These are phyloP conservation scores for Eleginops maclovinus DNA, from an alignment of 2,113 vertebrate genomes.

Conservation along the genomic window DNA sequence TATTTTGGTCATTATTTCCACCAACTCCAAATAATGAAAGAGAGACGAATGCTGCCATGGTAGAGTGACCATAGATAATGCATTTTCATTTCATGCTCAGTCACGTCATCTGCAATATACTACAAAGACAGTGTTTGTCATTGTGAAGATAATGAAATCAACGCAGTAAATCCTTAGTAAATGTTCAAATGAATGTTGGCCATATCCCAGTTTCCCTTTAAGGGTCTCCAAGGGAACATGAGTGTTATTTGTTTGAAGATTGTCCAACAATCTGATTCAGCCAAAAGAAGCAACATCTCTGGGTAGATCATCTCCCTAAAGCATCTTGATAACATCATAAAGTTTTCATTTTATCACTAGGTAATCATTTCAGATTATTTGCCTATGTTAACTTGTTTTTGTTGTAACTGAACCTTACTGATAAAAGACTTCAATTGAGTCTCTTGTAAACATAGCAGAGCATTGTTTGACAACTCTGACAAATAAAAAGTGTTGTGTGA, in stretches of 20 bases:
- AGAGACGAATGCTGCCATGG: conserved; percentile 54
- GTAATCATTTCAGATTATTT: conserved; percentile 11
- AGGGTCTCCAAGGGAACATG: conserved; percentile 40
- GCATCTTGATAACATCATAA: conserved; percentile 5
- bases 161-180: conserved; percentile 39
- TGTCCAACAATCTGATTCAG: conserved; percentile 44
- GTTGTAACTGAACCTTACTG: not conserved
- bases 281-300: conserved; percentile 41
- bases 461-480: conserved; percentile 1
- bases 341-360: not conserved
- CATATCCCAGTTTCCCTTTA: conserved; percentile 29
- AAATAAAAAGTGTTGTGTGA: conserved; percentile 4
- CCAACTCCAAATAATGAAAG: conserved; percentile 50
- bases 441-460: not conserved
- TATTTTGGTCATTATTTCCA: conserved; percentile 72
- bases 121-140: conserved; percentile 36
- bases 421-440: not conserved
- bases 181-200: conserved; percentile 51
- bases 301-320: conserved; percentile 40
- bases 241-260: conserved; percentile 49
- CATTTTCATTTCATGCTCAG: conserved; percentile 59
- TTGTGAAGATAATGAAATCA: conserved; percentile 56
- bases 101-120: conserved; percentile 41
- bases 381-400: not conserved
- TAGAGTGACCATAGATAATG: conserved; percentile 57